These are phyloP conservation scores for Amphipyra tragopoginis DNA, from an alignment of 2,888 invertebrate genomes.

Conservation along the genomic window DNA sequence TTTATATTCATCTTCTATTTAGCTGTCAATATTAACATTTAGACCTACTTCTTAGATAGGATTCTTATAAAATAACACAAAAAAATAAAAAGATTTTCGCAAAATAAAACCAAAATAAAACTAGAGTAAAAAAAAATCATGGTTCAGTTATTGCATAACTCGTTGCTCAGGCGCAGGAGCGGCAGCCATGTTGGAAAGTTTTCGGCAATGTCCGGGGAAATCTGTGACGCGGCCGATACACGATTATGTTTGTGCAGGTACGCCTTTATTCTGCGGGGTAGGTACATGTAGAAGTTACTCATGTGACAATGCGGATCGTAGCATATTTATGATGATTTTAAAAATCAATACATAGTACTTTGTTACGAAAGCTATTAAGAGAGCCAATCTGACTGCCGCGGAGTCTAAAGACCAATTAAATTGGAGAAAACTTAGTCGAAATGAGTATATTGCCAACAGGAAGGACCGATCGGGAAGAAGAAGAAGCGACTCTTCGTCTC, in stretches of 20 bases:
- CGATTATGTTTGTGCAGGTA: slow-evolving; percentile 52
- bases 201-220: slow-evolving; percentile 80
- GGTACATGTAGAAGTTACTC: slow-evolving; percentile 3
- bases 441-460: too few species aligned
- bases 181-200: slow-evolving; percentile 77
- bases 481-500: too few species aligned
- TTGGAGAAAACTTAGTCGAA: too few species aligned
- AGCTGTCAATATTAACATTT: neutral
- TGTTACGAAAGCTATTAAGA: neutral
- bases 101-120: slow-evolving; percentile 1
- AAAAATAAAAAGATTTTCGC: neutral
- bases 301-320: neutral
- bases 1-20: neutral
- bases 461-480: too few species aligned
- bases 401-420: too few species aligned
- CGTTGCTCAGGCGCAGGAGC: slow-evolving; percentile 67
- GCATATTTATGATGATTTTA: neutral
- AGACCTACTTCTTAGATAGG: neutral
- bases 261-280: slow-evolving; percentile 30
- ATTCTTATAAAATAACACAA: neutral
- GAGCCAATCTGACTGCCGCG: too few species aligned
- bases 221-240: slow-evolving; percentile 65
- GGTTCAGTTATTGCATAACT: slow-evolving; percentile 70
- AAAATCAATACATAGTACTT: neutral
- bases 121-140: slow-evolving; percentile 39